Base-by-base conservation (phyloP, 2,888 invertebrate species). In the Rhagonycha lutea region DNA sequence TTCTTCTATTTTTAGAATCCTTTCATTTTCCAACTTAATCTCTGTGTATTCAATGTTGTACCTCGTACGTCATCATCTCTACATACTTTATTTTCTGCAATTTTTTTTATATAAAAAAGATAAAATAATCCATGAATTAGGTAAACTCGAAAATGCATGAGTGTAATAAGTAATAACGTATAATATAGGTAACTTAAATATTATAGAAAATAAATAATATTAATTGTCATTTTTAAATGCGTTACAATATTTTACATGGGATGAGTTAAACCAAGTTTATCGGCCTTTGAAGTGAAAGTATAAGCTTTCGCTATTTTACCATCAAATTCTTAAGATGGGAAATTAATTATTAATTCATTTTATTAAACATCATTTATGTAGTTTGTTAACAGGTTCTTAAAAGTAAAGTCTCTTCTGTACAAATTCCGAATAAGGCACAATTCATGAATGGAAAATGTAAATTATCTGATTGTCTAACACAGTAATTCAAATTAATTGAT, bases 251-350 rank as follows among this genome's bases (percentile, higher is more conserved):
- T 24, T 18, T 24, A 26, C 23, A n/a, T 24, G 63, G 5, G n/a
- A 65, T 65, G 24, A 65, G 63, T 65, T 14, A 65, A 63, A 65
- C 24, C 12, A 24, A 28, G 63, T 63, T 73, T 69, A 69, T 69
- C 69, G 47, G 62, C 69, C 69, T 69, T 68, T 24, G 8, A 29
- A 73, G 73, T 73, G 73, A 73, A 73, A 73, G 73, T 69, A 12
- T 3, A 11, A 14, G 63, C 73, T 73, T 73, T 73, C 73, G 69
- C 73, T 73, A 18, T 32, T 47, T 26, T 61, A 47, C 26, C 73
- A 68, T 28, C 28, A 68, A 68, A 29, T 68, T 68, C 68, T 65
- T 65, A n/a, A 14, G 12, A 24, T 26, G 63, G 24, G 63, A 65
- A 65, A 65, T 65, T 65, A 24, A 14, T 24, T 26, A 65, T 24